phyloP scores from a whole-genome alignment of 2,113 vertebrate species.

The Hyperoodon ampullatus region DNA sequence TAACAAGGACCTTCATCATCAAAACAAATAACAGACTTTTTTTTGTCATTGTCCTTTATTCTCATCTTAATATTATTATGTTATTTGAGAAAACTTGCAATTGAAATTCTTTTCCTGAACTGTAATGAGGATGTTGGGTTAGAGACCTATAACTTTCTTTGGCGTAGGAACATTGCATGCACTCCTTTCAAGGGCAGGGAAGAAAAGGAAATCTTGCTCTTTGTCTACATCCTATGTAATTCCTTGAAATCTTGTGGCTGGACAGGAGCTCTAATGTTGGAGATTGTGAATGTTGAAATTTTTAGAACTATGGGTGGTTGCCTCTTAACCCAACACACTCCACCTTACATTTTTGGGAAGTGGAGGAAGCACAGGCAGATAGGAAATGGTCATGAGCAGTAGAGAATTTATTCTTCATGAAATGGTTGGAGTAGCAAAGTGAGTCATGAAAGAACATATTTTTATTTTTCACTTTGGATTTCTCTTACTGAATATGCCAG shows the following conservation, averaged over 20 bases:
- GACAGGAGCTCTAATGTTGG: not conserved
- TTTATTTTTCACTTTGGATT: not conserved
- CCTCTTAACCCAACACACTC: not conserved
- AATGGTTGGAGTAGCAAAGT: not conserved
- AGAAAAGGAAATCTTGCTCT: not conserved
- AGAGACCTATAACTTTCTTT: not conserved
- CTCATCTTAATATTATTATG: not conserved
- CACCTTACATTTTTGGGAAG: not conserved
- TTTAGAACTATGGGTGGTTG: not conserved
- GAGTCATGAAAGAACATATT: not conserved
- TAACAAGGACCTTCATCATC: not conserved
- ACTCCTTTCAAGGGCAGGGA: not conserved
- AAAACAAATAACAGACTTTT: not conserved
- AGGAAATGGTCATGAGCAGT: not conserved
- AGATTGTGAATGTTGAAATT: accelerated
- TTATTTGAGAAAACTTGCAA: not conserved
- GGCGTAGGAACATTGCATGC: not conserved
- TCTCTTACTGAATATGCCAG: not conserved
- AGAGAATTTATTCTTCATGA: not conserved
- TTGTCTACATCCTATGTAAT: not conserved
- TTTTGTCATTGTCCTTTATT: not conserved
- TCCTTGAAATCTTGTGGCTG: not conserved
- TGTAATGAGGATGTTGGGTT: not conserved
- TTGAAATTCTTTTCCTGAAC: not conserved
- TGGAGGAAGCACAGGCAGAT: not conserved